Conservation (phyloP, 2,888 invertebrate species). For the Chirona hameri region DNA sequence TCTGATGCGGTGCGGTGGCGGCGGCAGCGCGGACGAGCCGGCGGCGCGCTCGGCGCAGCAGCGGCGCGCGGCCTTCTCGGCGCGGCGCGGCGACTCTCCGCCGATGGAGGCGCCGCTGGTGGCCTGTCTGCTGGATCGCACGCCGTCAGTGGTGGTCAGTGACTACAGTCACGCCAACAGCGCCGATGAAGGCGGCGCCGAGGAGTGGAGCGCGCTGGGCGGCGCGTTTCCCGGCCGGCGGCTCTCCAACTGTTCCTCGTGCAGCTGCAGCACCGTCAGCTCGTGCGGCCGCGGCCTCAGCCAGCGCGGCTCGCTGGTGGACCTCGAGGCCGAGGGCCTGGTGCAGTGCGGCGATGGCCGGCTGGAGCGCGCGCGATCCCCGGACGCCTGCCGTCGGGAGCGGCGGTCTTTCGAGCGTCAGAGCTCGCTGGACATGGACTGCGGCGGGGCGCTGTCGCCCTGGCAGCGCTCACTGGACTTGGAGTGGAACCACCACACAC, state of each 20-base stretch:
- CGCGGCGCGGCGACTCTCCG: slow-evolving; percentile 44
- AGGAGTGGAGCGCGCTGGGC: neutral
- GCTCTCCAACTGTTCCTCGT: neutral
- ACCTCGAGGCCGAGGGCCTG: slow-evolving; percentile 1
- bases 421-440: neutral
- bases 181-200: neutral
- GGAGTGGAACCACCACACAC: neutral
- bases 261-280: neutral
- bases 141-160: slow-evolving; percentile 80
- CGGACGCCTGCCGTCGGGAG: neutral
- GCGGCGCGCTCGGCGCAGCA: slow-evolving; percentile 53
- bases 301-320: neutral
- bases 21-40: slow-evolving; percentile 43
- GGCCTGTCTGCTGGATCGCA: slow-evolving; percentile 63
- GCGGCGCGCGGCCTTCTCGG: slow-evolving; percentile 34
- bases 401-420: neutral
- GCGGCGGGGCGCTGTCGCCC: neutral
- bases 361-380: neutral
- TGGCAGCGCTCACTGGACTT: slow-evolving; percentile 1
- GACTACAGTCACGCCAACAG: slow-evolving; percentile 61
- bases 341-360: neutral
- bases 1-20: slow-evolving; percentile 46
- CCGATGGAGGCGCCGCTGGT: slow-evolving; percentile 52
- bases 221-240: neutral
- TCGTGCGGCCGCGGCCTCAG: neutral